Evolutionary conservation across 2,113 vertebrate species (phyloP), one percentile per base, ranked within the genome.

Genomic region (Opisthocomus hoazin): DNA sequence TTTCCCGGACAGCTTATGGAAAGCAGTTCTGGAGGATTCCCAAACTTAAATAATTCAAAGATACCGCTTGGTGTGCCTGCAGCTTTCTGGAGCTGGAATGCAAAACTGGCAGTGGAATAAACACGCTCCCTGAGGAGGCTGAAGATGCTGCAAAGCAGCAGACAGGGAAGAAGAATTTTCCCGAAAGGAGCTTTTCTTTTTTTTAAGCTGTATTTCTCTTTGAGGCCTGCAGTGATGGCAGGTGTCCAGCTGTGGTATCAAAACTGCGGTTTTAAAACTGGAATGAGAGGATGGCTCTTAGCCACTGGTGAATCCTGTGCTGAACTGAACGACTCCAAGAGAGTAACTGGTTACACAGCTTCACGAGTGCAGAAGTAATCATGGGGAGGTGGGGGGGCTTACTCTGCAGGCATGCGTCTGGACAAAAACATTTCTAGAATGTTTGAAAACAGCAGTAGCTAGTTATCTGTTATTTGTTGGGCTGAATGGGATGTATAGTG

Each of bases 151-250:
- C 91, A 61, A 66, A 92, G 24, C 8, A 84, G 78, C 48, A 63
- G 80, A 83, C 37, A 18, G 60, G 46, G 69, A 82, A 93, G 63
- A 66, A 75, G 84, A 87, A 69, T 71, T 60, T 74, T 75, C 93
- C 71, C 2, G 10, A 84, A 97, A 94, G 45, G 74, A 0, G 1
- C 15, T 60, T 36, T 48, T 60, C 3, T 3, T 16, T 29, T 29
- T 57, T 92, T 53, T 2, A 15, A 92, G 29, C 75, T 11, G 16
- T 79, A 15, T 77, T 92, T 29, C 36, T 88, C 75, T 95, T 88
- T 93, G 84, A 96, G 92, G 92, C 97, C 98, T 97, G 97, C 97
- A 95, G 97, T 60, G 78, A 79, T 98, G 97, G 98, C 97, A 68
- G 17, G 41, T 64, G 91, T 97, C 98, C 98, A 98, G 93, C 80